Evolutionary conservation across 2,113 vertebrate genomes (phyloP).

Genomic region (Phaetusa simplex): DNA sequence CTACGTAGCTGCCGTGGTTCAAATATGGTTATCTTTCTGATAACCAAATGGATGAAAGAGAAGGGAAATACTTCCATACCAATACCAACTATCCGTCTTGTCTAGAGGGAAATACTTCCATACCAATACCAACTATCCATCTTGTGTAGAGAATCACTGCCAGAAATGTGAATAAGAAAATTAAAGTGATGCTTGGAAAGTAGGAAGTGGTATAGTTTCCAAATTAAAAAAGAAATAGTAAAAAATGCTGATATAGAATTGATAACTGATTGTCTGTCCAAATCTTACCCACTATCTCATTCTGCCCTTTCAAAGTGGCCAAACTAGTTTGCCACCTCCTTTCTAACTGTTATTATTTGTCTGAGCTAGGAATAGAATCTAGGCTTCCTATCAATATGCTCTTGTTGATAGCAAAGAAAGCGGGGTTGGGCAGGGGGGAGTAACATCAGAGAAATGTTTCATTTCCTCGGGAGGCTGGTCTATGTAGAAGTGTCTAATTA

Average conservation of each 20-base stretch:
- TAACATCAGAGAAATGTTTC: not conserved
- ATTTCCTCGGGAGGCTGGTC: not conserved
- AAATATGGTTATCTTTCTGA: not conserved
- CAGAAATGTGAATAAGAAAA: not conserved
- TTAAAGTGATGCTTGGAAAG: not conserved
- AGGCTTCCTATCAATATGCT: not conserved
- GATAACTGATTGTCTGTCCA: not conserved
- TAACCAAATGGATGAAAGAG: not conserved
- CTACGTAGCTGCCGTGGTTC: not conserved
- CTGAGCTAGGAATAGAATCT: not conserved
- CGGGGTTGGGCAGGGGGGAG: too few species aligned
- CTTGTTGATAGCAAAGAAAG: not conserved
- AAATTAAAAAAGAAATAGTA: not conserved
- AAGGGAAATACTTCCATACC: not conserved
- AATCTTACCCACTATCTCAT: not conserved
- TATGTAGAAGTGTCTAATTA: not conserved
- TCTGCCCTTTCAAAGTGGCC: not conserved
- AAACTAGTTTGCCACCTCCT: not conserved
- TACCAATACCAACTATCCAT: not conserved
- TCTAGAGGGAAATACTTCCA: not conserved
- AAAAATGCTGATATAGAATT: not conserved
- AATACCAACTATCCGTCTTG: not conserved
- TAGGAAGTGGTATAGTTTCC: not conserved
- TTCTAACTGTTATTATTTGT: not conserved
- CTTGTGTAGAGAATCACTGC: not conserved